phyloP scores from a whole-genome alignment of 2,113 vertebrate species.

The Gopherus evgoodei region DNA sequence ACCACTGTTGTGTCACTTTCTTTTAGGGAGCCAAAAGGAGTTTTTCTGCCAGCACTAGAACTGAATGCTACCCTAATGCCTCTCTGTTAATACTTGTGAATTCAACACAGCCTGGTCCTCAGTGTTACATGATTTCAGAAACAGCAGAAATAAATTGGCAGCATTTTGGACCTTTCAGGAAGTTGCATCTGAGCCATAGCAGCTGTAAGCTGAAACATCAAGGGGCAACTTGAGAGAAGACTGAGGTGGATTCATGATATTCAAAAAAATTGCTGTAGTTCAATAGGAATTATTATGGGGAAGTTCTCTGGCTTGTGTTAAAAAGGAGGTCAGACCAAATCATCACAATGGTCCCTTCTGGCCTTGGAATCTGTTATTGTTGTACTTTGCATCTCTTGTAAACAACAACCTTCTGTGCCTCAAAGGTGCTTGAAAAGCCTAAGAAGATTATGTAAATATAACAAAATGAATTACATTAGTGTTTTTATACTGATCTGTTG shows the following conservation, averaged over 20 bases:
- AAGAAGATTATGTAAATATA: neutral
- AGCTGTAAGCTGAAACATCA: slow-evolving; percentile 55
- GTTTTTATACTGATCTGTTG: neutral
- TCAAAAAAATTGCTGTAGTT: too few relatives aligned
- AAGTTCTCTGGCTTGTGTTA: too few relatives aligned
- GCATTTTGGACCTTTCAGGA: slow-evolving; percentile 56
- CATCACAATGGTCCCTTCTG: too few relatives aligned
- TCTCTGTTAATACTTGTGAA: slow-evolving; percentile 5
- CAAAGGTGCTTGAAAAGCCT: neutral
- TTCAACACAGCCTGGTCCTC: slow-evolving; percentile 24
- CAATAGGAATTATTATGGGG: too few relatives aligned
- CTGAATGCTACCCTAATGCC: neutral
- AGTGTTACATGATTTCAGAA: slow-evolving; percentile 31
- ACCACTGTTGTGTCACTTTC: slow-evolving; percentile 5
- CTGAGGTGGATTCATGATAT: neutral
- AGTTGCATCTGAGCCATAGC: slow-evolving; percentile 54
- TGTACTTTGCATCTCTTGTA: neutral
- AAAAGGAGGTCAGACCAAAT: too few relatives aligned
- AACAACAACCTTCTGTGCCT: neutral
- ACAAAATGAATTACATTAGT: neutral
- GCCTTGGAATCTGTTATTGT: too few relatives aligned
- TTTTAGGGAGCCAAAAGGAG: slow-evolving; percentile 63
- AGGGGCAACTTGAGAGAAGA: slow-evolving; percentile 20
- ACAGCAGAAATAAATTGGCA: slow-evolving; percentile 47
- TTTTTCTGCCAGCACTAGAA: slow-evolving; percentile 11